Conservation (phyloP, 35 echinoderm and acorn worm species). For the Eucidaris tribuloides region DNA sequence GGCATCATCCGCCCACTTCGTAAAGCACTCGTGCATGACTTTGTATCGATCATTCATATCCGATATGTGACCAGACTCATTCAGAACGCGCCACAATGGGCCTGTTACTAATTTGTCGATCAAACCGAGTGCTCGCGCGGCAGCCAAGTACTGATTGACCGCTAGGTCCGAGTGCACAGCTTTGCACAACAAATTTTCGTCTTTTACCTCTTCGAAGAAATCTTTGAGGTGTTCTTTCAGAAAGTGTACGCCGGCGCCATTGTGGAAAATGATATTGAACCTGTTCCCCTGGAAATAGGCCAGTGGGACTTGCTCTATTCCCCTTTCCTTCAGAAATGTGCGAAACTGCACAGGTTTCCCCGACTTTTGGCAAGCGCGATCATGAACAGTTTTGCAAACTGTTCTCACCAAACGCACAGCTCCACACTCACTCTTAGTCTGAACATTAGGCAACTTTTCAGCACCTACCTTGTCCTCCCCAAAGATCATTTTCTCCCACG, state of each 20-base stretch:
- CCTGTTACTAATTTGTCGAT: conserved; percentile 40
- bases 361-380: conserved; percentile 50
- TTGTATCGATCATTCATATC: neutral
- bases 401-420: conserved; percentile 48
- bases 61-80: neutral
- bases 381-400: conserved; percentile 48
- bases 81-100: conserved; percentile 40
- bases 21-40: neutral
- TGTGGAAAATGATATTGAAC: conserved; percentile 7
- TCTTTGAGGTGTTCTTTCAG: neutral
- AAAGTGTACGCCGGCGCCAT: neutral
- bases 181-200: neutral
- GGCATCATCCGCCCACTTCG: neutral
- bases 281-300: neutral
- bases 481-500: conserved; percentile 62
- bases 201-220: neutral
- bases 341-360: conserved; percentile 57
- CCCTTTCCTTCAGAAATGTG: conserved; percentile 13
- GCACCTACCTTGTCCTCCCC: conserved; percentile 25
- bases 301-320: neutral
- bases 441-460: neutral
- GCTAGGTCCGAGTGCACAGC: conserved; percentile 41
- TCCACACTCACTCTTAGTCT: conserved; percentile 35
- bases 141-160: no score
- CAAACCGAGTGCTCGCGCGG: conserved; percentile 37